Conservation (phyloP, 1,140 invertebrate species). For the Pseudomyrmex flavicornis region DNA sequence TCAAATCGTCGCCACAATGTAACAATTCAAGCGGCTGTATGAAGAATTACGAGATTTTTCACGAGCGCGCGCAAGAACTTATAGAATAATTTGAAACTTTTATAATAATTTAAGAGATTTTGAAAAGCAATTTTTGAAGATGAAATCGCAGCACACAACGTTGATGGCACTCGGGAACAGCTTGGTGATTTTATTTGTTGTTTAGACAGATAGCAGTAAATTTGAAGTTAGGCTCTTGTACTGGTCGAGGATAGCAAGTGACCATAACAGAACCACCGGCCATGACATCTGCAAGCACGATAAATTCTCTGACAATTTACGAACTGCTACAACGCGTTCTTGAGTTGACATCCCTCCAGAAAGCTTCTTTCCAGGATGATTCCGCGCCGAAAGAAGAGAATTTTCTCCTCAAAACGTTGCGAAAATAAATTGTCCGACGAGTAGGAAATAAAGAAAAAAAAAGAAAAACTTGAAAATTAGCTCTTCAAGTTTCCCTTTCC, state of each 20-base stretch:
- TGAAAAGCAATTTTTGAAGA: neutral
- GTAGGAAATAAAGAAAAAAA: neutral
- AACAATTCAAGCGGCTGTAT: neutral
- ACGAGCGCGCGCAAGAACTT: neutral
- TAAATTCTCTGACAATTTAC: conserved; percentile 56
- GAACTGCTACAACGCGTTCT: conserved; percentile 12
- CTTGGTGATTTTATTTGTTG: conserved; percentile 9
- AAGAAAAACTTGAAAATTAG: too few species aligned
- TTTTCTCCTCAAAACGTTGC: conserved; percentile 27
- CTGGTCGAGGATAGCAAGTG: conserved; percentile 28
- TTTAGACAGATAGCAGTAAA: conserved; percentile 1
- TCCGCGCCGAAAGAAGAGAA: neutral
- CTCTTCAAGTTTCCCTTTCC: too few species aligned
- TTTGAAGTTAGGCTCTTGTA: conserved; percentile 7
- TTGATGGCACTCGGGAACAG: neutral
- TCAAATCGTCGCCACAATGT: neutral
- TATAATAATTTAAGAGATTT: neutral
- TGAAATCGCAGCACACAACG: neutral
- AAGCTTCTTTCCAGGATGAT: conserved; percentile 41
- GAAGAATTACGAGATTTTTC: neutral
- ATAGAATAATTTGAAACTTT: neutral
- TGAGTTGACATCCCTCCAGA: conserved; percentile 14
- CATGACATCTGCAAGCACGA: conserved; percentile 47
- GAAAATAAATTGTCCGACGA: conserved; percentile 18
- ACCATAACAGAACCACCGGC: conserved; percentile 41